Percentiles rank a stretch among this genome's conserved stretches.
Evolutionary conservation across 2,113 vertebrate genomes (phyloP).

Genomic region (Pseudopodoces humilis): DNA sequence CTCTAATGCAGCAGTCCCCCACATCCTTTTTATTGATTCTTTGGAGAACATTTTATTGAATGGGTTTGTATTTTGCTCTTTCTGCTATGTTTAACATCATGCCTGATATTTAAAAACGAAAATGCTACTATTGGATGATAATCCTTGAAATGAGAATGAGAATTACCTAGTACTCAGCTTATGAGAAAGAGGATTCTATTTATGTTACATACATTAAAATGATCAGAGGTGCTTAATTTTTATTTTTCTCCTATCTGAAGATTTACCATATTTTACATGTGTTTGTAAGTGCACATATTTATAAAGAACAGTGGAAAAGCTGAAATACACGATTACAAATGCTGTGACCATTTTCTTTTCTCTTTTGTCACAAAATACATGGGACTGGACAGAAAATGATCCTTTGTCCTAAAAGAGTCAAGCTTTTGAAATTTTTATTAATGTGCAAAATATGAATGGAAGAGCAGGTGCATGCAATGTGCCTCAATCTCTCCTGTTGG

Average conservation of each 20-base stretch:
- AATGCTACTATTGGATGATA: neutral
- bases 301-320: neutral
- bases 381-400: neutral
- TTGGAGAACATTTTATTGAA: neutral
- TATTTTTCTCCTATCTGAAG: neutral
- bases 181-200: neutral
- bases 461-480: neutral
- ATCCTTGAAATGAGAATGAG: neutral
- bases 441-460: slow-evolving; percentile 16
- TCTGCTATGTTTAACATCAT: neutral
- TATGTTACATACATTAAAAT: neutral
- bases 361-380: neutral
- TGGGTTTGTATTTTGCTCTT: neutral
- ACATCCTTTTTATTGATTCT: neutral
- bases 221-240: neutral
- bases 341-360: neutral
- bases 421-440: slow-evolving; percentile 42
- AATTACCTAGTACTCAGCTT: neutral
- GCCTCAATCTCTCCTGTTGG: slow-evolving; percentile 6
- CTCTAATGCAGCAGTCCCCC: neutral
- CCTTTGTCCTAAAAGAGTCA: neutral
- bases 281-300: neutral
- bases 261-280: neutral
- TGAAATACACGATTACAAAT: neutral
- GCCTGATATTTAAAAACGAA: neutral